Evolutionary conservation across 2,888 invertebrate species (phyloP).

Genomic region (Melieria picta): DNA sequence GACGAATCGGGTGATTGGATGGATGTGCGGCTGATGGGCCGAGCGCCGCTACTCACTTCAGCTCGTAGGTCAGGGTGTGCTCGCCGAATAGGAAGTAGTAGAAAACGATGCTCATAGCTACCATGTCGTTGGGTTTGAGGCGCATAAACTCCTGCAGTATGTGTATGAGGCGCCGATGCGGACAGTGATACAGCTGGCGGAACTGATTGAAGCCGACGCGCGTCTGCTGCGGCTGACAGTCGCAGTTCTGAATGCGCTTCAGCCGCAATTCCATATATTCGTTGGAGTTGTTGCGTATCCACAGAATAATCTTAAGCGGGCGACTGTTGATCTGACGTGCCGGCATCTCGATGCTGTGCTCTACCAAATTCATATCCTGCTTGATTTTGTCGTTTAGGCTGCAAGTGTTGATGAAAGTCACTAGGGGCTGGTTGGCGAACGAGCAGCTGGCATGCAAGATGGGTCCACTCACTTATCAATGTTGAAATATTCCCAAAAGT

Average conservation of each 20-base stretch:
- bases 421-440: too few relatives aligned
- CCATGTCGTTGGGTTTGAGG: conserved; percentile 50
- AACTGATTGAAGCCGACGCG: conserved; percentile 60
- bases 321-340: conserved; percentile 54
- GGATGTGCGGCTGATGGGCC: background rate
- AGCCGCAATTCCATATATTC: conserved; percentile 43
- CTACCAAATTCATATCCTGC: conserved; percentile 43
- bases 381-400: conserved; percentile 53
- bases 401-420: background rate
- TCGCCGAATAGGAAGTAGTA: conserved; percentile 54
- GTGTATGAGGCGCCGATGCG: conserved; percentile 53
- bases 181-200: conserved; percentile 57
- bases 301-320: conserved; percentile 55
- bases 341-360: conserved; percentile 52
- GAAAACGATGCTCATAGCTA: conserved; percentile 49
- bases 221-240: conserved; percentile 50
- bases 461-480: conserved; percentile 48
- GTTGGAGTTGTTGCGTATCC: conserved; percentile 51
- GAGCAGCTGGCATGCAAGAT: background rate
- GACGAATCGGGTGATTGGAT: background rate
- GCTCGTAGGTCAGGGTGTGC: conserved; percentile 51
- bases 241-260: conserved; percentile 55
- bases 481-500: conserved; percentile 57
- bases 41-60: conserved; percentile 42
- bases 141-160: conserved; percentile 50